Evolutionary conservation across 1,140 invertebrate species (phyloP).

Genomic region (Olivierus martensii): DNA sequence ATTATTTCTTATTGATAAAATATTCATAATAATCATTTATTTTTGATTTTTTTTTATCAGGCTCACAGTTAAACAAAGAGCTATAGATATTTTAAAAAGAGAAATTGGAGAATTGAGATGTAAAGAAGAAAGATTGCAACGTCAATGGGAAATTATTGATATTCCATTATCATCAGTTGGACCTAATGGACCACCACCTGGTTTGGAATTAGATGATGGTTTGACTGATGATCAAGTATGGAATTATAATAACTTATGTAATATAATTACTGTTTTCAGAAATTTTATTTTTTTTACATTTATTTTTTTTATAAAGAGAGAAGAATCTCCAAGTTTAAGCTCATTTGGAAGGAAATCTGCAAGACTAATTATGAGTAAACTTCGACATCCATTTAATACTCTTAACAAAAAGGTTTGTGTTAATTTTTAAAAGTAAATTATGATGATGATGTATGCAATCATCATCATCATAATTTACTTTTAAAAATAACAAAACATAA

Average conservation of each 20-base stretch:
- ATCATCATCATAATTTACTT: no score
- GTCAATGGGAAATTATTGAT: conserved; percentile 63
- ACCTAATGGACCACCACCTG: conserved; percentile 66
- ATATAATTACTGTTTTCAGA: no score
- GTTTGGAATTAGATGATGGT: conserved; percentile 40
- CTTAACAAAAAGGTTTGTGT: conserved; percentile 2
- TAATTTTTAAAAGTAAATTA: no score
- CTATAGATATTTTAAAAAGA: conserved; percentile 31
- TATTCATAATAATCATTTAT: no score
- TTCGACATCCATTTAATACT: conserved; percentile 10
- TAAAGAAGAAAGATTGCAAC: conserved; percentile 60
- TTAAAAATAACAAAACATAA: no score
- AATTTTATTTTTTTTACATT: neutral
- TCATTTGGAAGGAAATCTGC: conserved; percentile 6
- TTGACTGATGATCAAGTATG: neutral
- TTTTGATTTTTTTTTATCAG: conserved; percentile 21
- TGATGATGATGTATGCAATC: no score
- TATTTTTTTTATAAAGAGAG: conserved; percentile 2
- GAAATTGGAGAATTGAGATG: conserved; percentile 50
- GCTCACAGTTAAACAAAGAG: conserved; percentile 25
- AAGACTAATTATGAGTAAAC: conserved; percentile 13
- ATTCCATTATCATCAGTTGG: conserved; percentile 64
- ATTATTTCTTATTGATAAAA: no score
- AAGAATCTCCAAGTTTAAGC: conserved; percentile 2
- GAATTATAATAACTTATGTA: no score